Base-by-base conservation (phyloP, 2,888 invertebrate genomes). In the Brachyptera putata region DNA sequence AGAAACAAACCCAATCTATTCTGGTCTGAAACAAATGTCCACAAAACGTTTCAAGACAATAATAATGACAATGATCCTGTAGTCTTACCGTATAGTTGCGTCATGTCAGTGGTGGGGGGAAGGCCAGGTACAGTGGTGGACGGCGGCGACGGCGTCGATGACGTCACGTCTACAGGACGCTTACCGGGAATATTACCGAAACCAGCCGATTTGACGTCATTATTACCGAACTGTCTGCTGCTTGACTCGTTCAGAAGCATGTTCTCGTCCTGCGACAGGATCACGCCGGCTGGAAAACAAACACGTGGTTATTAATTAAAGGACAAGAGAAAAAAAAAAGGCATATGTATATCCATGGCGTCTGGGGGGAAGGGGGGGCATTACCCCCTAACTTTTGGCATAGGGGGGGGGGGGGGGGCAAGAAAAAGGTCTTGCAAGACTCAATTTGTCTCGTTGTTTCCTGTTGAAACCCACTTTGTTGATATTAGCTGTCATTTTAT, bases 241-340 rank as follows among this genome's bases (percentile, higher is more conserved):
- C 80, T n/a, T 62, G 43, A 60, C 56, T 80, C 80, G n/a, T 79
- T 71, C 69, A 76, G 81, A 72, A 77, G 80, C 1, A 61, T 78
- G 37, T 83, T 81, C 46, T 84, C 83, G 61, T 84, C 81, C 74
- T 81, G 83, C 25, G 81, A 77, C 68, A 86, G 82, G 65, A 88
- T 81, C 53, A 86, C 78, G 50, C 87, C 87, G 68, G 85, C 89
- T 88, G 74, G n/a, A n/a, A n/a, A n/a, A n/a, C n/a, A n/a, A n/a
- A n/a, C n/a, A n/a, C n/a, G n/a, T n/a, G n/a, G n/a, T n/a, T n/a
- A n/a, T n/a, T n/a, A n/a, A n/a, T n/a, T 37, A 79, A 79, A 60
- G 58, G n/a, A n/a, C n/a, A n/a, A n/a, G n/a, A n/a, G n/a, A n/a
- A n/a, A n/a, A n/a, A n/a, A 57, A 66, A 56, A 30, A 21, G 13